A percentile compares a stretch with the other conserved stretches of the same genome.
These are phyloP conservation scores for Nyctalus aviator DNA, from an alignment of 2,797 vertebrate genomes.

Conservation along the genomic window DNA sequence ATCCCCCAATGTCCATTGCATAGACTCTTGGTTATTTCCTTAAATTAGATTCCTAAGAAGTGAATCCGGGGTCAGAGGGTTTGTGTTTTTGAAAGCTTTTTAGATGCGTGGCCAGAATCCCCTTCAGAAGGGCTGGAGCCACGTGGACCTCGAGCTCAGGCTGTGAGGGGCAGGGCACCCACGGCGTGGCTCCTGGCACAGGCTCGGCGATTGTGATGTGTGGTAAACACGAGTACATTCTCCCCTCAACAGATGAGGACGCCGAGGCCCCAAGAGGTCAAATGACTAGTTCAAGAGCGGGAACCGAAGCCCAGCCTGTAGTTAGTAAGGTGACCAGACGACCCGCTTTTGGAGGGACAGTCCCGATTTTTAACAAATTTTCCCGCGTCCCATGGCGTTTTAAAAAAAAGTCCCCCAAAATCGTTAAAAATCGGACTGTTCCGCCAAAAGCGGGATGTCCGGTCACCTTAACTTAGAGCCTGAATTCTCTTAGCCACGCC, in stretches of 20 bases:
- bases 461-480: not conserved
- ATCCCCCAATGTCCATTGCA: not conserved
- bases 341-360: too few species aligned
- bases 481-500: not conserved
- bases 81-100: not conserved
- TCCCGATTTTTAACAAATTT: too few species aligned
- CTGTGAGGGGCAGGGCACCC: too few species aligned
- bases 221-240: not conserved
- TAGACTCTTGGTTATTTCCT: constrained; percentile 40
- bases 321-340: not conserved
- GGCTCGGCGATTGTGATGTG: not conserved
- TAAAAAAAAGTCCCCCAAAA: too few species aligned
- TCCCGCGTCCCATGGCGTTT: too few species aligned
- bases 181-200: not conserved
- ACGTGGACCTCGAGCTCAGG: rapidly evolving
- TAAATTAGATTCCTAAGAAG: constrained; percentile 27
- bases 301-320: not conserved
- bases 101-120: not conserved
- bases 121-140: not conserved
- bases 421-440: too few species aligned
- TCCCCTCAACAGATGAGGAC: not conserved
- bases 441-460: too few species aligned
- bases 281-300: not conserved
- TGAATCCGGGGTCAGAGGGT: not conserved
- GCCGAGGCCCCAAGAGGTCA: not conserved